These are phyloP conservation scores for Notolepis coatsorum DNA, from an alignment of 2,797 vertebrate species.

Conservation along the genomic window DNA sequence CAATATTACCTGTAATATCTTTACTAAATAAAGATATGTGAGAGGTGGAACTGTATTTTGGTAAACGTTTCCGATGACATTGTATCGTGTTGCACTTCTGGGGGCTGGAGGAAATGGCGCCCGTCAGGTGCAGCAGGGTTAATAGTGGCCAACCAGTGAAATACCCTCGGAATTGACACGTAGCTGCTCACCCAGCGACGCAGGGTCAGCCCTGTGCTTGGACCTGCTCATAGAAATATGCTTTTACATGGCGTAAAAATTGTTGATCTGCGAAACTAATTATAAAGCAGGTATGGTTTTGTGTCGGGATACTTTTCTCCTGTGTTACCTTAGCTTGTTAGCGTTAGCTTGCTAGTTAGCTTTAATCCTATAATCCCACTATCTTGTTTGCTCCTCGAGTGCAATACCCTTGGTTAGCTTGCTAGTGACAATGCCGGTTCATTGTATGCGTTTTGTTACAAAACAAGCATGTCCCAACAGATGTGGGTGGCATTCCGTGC, in stretches of 20 bases:
- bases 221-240: constrained; percentile 39
- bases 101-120: constrained; percentile 68
- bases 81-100: constrained; percentile 29
- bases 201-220: constrained; percentile 4
- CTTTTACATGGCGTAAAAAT: constrained; percentile 8
- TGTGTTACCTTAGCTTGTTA: constrained; percentile 36
- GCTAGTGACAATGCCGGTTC: neutral
- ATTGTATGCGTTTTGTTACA: too few species aligned
- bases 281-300: constrained; percentile 58
- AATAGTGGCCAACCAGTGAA: constrained; percentile 43
- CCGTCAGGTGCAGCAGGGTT: constrained; percentile 39
- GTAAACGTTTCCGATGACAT: constrained; percentile 22
- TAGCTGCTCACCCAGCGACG: neutral
- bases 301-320: constrained; percentile 34
- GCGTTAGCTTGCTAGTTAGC: constrained; percentile 48
- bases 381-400: neutral
- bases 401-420: neutral
- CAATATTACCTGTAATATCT: too few species aligned
- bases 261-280: constrained; percentile 26
- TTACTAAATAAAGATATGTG: too few species aligned
- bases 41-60: constrained; percentile 45
- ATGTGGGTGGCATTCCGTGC: neutral
- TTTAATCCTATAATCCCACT: constrained; percentile 78
- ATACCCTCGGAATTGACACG: constrained; percentile 61
- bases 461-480: neutral